phyloP scores from a whole-genome alignment of 2,888 invertebrate genomes.

The Keiferia lycopersicella region DNA sequence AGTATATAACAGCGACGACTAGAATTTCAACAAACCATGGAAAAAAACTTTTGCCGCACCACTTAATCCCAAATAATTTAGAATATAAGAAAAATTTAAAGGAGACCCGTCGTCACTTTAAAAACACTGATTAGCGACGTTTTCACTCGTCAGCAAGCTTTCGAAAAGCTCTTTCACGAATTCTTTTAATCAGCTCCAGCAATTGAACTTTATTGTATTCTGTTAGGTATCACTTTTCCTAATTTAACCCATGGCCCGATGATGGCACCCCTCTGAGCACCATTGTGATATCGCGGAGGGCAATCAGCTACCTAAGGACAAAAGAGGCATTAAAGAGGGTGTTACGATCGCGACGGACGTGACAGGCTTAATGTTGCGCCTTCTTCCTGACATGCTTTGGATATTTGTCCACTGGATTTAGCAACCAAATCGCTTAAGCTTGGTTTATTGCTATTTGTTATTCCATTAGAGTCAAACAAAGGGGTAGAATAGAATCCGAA shows the following conservation, averaged over 20 bases:
- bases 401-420: slow-evolving; percentile 5
- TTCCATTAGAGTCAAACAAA: neutral
- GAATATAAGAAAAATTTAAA: neutral
- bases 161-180: neutral
- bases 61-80: neutral
- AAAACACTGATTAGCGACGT: neutral
- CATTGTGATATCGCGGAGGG: slow-evolving; percentile 32
- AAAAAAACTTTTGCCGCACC: neutral
- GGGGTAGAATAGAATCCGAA: neutral
- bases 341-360: slow-evolving; percentile 34
- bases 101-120: neutral
- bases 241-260: neutral
- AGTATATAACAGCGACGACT: neutral
- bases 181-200: neutral
- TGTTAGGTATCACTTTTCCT: slow-evolving; percentile 13
- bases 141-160: neutral
- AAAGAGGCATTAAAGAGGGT: slow-evolving; percentile 39
- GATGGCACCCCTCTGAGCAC: slow-evolving; percentile 12
- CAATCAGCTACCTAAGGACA: slow-evolving; percentile 37
- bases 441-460: neutral
- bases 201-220: slow-evolving; percentile 30
- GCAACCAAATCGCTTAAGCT: neutral
- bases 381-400: neutral
- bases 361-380: slow-evolving; percentile 28
- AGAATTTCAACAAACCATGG: too few relatives aligned